Conservation (phyloP, 2,113 vertebrate species). For the Sander vitreus region DNA sequence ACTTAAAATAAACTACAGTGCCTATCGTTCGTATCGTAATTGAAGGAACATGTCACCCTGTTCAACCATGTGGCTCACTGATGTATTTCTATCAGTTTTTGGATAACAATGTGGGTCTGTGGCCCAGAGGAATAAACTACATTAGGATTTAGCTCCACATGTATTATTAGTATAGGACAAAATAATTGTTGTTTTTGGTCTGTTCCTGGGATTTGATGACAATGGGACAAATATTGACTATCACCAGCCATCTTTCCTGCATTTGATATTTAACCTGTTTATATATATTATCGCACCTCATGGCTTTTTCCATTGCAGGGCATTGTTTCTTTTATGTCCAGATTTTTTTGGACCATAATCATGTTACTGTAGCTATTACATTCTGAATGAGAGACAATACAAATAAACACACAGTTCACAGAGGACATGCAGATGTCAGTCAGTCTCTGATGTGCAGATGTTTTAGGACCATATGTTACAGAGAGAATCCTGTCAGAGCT, state of each 20-base stretch:
- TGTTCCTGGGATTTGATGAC: not conserved
- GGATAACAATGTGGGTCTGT: not conserved
- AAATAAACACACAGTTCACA: constrained; percentile 28
- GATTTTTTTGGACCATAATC: not conserved
- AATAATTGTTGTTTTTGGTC: not conserved
- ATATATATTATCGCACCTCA: not conserved
- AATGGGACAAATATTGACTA: not conserved
- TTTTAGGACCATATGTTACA: constrained; percentile 24
- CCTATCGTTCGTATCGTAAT: not conserved
- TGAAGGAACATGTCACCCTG: not conserved
- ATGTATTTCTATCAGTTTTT: not conserved
- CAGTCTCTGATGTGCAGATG: constrained; percentile 42
- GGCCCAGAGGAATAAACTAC: not conserved
- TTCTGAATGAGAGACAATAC: constrained; percentile 13
- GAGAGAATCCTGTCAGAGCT: constrained; percentile 28
- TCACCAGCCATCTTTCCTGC: not conserved
- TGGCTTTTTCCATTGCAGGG: not conserved
- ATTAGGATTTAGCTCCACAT: not conserved
- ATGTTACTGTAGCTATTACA: not conserved
- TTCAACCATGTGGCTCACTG: not conserved
- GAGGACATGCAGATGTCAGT: constrained; percentile 36
- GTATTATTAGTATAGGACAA: not conserved
- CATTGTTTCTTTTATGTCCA: not conserved
- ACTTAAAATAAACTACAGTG: not conserved
- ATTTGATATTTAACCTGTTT: not conserved